A percentile compares a stretch with the other conserved stretches of the same genome.
Conservation (phyloP, 2,797 vertebrate genomes). For the Neosilurus mollespiculum region DNA sequence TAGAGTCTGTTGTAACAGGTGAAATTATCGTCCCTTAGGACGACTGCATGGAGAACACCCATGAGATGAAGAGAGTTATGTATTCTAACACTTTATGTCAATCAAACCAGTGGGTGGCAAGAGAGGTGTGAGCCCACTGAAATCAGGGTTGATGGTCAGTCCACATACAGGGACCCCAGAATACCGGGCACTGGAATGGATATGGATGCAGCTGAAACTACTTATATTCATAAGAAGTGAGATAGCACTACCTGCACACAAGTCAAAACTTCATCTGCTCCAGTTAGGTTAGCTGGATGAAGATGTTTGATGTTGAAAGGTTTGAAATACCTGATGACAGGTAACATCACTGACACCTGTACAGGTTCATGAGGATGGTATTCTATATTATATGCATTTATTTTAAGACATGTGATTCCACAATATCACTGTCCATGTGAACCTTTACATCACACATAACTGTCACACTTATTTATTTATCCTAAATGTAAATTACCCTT, state of each 20-base stretch:
- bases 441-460: background rate
- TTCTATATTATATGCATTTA: background rate
- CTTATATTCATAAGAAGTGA: background rate
- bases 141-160: too few relatives aligned
- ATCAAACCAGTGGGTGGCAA: too few relatives aligned
- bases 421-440: background rate
- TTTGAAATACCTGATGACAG: background rate
- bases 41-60: too few relatives aligned
- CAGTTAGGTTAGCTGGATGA: background rate
- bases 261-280: background rate
- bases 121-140: too few relatives aligned
- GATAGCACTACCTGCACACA: too few relatives aligned
- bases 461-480: background rate
- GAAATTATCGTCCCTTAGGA: too few relatives aligned
- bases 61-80: too few relatives aligned
- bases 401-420: background rate
- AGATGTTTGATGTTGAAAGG: background rate
- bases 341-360: background rate
- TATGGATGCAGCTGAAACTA: background rate
- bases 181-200: background rate
- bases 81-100: too few relatives aligned
- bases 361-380: background rate
- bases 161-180: background rate
- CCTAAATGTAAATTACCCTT: background rate
- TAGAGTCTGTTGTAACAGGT: too few relatives aligned